Evolutionary conservation across 2,888 invertebrate genomes (phyloP).

Genomic region (Sinopyrophorus schimmeli): DNA sequence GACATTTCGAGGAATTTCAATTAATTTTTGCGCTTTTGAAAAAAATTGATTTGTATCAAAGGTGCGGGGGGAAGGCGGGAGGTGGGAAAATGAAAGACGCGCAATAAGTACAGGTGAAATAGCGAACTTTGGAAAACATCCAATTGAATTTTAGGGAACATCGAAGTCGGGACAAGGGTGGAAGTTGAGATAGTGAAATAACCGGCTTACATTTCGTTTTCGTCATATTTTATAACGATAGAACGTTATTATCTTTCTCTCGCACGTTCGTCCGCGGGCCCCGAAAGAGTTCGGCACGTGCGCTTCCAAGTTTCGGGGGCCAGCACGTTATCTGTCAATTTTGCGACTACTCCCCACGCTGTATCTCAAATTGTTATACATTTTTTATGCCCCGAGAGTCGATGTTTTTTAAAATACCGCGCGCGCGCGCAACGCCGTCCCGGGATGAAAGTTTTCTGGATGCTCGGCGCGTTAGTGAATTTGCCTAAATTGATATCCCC

Average conservation of each 20-base stretch:
- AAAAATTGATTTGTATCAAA: too few relatives aligned
- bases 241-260: slow-evolving; percentile 16
- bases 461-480: too few relatives aligned
- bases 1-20: too few relatives aligned
- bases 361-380: slow-evolving; percentile 32
- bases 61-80: too few relatives aligned
- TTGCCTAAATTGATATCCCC: too few relatives aligned
- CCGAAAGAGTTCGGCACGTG: slow-evolving; percentile 14
- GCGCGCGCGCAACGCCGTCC: too few relatives aligned
- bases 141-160: slow-evolving; percentile 31
- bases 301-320: slow-evolving; percentile 17
- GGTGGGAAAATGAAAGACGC: too few relatives aligned
- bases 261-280: neutral
- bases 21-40: too few relatives aligned
- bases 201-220: slow-evolving; percentile 29
- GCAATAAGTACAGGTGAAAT: slow-evolving; percentile 30
- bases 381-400: slow-evolving; percentile 31
- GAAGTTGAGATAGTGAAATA: slow-evolving; percentile 32
- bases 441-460: too few relatives aligned
- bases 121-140: slow-evolving; percentile 28
- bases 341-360: slow-evolving; percentile 29
- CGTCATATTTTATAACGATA: slow-evolving; percentile 28
- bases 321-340: slow-evolving; percentile 31
- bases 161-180: slow-evolving; percentile 24
- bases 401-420: slow-evolving; percentile 32